phyloP scores from a whole-genome alignment of 37 sponge, comb jelly and placozoan genomes.

The Trichoplax adhaerens region DNA sequence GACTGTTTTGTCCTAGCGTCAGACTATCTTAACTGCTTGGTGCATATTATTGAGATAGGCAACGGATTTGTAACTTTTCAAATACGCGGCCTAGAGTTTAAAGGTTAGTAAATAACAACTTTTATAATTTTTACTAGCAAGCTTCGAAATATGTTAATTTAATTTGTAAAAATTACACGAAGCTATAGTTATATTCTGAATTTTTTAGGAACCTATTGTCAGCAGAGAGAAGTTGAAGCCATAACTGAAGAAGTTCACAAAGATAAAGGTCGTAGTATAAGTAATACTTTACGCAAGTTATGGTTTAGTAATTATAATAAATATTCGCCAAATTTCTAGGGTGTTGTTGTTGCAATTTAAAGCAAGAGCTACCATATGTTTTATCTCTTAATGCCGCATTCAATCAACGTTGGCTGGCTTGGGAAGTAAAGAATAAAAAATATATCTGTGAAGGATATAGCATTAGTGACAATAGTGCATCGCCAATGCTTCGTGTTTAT shows the following conservation, averaged over 20 bases:
- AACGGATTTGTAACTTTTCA: constrained; percentile 97
- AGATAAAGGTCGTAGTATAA: constrained; percentile 26
- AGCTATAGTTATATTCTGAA: background rate
- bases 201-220: constrained; percentile 72
- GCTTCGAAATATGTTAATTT: constrained; percentile 4
- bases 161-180: background rate
- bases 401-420: constrained; percentile 64
- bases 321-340: background rate
- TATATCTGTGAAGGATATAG: constrained; percentile 81
- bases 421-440: constrained; percentile 61
- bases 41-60: constrained; percentile 90
- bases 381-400: constrained; percentile 72
- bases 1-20: constrained; percentile 86
- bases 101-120: constrained; percentile 24
- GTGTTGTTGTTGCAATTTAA: constrained; percentile 52
- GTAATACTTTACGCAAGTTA: background rate
- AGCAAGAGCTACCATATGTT: constrained; percentile 40
- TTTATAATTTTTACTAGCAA: background rate
- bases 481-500: constrained; percentile 62
- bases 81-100: constrained; percentile 82
- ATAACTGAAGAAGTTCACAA: constrained; percentile 73
- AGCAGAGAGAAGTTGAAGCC: constrained; percentile 86
- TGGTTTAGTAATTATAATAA: background rate
- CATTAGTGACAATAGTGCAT: constrained; percentile 76
- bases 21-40: constrained; percentile 75